Conservation (phyloP, 2,888 invertebrate species). For the Apodemia duryi region DNA sequence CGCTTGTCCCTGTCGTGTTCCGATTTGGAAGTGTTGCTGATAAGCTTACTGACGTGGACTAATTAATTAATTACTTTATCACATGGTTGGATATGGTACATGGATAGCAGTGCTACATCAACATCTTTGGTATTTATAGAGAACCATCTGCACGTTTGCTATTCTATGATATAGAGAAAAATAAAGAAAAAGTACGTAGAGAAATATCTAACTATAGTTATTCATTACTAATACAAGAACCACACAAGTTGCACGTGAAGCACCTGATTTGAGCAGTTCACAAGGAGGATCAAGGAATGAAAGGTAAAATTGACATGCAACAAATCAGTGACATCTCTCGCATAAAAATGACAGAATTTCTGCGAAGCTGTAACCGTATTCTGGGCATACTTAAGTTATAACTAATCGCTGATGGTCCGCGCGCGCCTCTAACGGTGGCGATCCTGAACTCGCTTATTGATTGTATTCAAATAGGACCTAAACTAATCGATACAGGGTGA, state of each 20-base stretch:
- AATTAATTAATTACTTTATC: too few relatives aligned
- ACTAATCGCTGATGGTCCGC: slow-evolving; percentile 39
- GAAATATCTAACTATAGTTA: neutral
- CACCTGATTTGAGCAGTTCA: neutral
- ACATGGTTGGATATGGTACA: too few relatives aligned
- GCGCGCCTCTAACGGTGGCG: slow-evolving; percentile 36
- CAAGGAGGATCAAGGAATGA: slow-evolving; percentile 3
- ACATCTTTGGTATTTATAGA: too few relatives aligned
- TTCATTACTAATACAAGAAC: neutral
- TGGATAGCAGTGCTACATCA: too few relatives aligned
- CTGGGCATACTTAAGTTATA: slow-evolving; percentile 39
- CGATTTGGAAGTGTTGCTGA: neutral
- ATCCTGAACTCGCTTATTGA: slow-evolving; percentile 32
- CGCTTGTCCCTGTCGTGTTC: neutral
- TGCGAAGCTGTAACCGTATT: slow-evolving; percentile 42
- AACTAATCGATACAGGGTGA: slow-evolving; percentile 35
- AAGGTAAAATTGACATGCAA: slow-evolving; percentile 36
- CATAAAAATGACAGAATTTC: slow-evolving; percentile 48
- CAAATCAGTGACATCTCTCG: slow-evolving; percentile 43
- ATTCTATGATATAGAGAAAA: too few relatives aligned
- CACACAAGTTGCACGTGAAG: neutral
- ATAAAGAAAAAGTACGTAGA: too few relatives aligned
- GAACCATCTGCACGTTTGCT: too few relatives aligned
- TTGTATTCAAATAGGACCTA: slow-evolving; percentile 43
- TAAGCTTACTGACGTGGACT: too few relatives aligned